Percentiles rank a stretch among this genome's conserved stretches.
Conservation (phyloP, 2,888 invertebrate species). For the Salticus scenicus region DNA sequence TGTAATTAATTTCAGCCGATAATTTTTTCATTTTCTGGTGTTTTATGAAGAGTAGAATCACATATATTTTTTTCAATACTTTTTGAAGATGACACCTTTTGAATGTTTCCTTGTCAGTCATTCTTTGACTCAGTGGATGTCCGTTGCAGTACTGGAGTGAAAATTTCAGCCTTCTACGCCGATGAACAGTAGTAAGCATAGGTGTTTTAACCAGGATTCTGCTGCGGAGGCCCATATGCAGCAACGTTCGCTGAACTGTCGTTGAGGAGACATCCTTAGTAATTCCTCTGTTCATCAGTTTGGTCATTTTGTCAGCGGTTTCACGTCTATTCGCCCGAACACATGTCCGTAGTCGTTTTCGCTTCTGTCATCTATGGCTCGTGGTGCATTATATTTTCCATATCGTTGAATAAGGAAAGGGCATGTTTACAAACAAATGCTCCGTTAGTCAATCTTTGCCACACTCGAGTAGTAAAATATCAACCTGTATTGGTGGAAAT, state of each 20-base stretch:
- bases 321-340: conserved; percentile 16
- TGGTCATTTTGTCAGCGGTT: conserved; percentile 22
- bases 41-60: no score
- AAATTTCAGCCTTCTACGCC: neutral
- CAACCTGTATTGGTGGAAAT: no score
- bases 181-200: conserved; percentile 19
- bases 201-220: neutral
- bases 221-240: neutral
- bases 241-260: conserved; percentile 1
- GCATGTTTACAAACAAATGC: no score
- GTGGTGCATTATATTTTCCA: conserved; percentile 9
- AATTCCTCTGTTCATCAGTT: conserved; percentile 15
- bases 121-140: no score
- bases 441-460: no score
- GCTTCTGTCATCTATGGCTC: conserved; percentile 22
- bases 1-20: no score
- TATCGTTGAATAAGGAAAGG: neutral
- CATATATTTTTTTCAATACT: no score
- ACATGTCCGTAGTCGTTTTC: conserved; percentile 16
- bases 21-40: no score
- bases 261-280: neutral
- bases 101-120: no score
- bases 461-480: no score
- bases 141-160: neutral
- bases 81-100: no score